Conservation (phyloP, 2,888 invertebrate species). For the Zhengitettix transpicula region DNA sequence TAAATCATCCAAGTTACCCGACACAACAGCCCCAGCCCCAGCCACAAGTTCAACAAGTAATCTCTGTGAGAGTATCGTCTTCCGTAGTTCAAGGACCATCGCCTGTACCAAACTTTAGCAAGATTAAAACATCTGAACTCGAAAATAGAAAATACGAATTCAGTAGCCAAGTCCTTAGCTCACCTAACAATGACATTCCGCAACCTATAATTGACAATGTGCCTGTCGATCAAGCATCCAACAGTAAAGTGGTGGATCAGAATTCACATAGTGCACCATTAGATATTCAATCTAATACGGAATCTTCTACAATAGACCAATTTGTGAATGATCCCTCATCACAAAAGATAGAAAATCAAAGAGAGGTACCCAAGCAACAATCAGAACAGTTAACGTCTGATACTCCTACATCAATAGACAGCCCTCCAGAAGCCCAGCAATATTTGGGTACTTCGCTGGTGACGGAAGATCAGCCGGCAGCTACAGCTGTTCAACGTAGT, state of each 20-base stretch:
- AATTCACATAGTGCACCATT: background rate
- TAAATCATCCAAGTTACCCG: background rate
- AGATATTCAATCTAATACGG: background rate
- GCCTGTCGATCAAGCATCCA: background rate
- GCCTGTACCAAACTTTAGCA: background rate
- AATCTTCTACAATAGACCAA: background rate
- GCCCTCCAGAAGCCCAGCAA: background rate
- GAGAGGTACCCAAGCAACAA: background rate
- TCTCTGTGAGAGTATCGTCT: constrained; percentile 34
- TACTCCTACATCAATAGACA: background rate
- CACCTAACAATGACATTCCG: too few species aligned
- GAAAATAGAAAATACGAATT: background rate
- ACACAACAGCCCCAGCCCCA: background rate
- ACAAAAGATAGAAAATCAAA: background rate
- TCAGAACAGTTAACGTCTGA: background rate
- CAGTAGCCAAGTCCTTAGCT: background rate
- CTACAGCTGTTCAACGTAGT: constrained; percentile 14
- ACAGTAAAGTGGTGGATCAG: background rate
- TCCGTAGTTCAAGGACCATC: constrained; percentile 20
- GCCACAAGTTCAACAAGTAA: constrained; percentile 20
- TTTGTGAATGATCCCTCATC: background rate
- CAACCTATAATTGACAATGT: too few species aligned
- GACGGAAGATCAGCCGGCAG: constrained; percentile 11
- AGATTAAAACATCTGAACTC: background rate
- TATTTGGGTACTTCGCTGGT: constrained; percentile 6